phyloP scores from a whole-genome alignment of 2,888 invertebrate genomes.

The Chironomus riparius region DNA sequence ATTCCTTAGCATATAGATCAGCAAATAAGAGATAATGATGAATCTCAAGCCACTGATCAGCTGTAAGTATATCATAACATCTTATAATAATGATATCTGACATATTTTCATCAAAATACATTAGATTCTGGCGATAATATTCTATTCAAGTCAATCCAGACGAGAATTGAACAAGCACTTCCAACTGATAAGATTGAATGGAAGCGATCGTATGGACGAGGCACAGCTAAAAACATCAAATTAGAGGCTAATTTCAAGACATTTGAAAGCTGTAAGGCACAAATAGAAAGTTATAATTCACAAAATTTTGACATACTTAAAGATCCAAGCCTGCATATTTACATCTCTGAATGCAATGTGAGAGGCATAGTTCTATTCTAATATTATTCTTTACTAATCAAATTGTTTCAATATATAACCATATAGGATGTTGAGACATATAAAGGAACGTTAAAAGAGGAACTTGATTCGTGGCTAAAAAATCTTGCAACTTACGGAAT shows the following conservation, averaged over 20 bases:
- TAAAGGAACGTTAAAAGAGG: constrained; percentile 77
- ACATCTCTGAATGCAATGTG: constrained; percentile 91
- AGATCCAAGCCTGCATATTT: constrained; percentile 86
- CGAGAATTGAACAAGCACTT: constrained; percentile 65
- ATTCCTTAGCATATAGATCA: too few relatives aligned
- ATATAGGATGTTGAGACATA: constrained; percentile 87
- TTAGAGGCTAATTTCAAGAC: constrained; percentile 74
- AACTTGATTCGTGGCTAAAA: constrained; percentile 81
- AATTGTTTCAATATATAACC: constrained; percentile 3
- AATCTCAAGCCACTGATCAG: background rate
- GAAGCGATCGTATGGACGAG: constrained; percentile 80
- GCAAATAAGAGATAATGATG: background rate
- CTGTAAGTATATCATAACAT: background rate
- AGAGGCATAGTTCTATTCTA: constrained; percentile 35
- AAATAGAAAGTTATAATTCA: constrained; percentile 55
- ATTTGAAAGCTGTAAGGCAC: constrained; percentile 54
- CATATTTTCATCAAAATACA: background rate
- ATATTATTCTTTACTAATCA: constrained; percentile 28
- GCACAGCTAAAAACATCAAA: constrained; percentile 69
- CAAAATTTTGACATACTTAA: constrained; percentile 71
- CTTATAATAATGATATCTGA: background rate
- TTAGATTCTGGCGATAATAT: constrained; percentile 79
- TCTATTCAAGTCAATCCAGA: constrained; percentile 73
- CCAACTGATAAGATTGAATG: constrained; percentile 86
- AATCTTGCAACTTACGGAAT: constrained; percentile 64